A percentile compares a stretch with the other conserved stretches of the same genome.
phyloP scores from a whole-genome alignment of 2,888 invertebrate genomes.

The Athetis lepigone region DNA sequence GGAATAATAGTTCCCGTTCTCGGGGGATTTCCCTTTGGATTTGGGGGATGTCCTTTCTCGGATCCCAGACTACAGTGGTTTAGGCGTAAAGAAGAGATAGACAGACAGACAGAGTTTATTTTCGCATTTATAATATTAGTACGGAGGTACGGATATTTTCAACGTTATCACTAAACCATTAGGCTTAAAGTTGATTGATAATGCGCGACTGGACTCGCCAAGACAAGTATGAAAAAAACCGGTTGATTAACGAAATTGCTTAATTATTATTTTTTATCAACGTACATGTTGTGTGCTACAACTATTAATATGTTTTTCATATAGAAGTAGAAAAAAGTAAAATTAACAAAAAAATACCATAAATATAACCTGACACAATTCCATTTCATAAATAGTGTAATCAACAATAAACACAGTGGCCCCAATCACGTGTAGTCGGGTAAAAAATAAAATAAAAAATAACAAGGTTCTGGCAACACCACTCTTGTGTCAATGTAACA shows the following conservation, averaged over 20 bases:
- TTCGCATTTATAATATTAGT: too few species aligned
- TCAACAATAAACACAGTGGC: slow-evolving; percentile 29
- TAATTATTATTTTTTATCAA: not conserved
- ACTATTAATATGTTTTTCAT: not conserved
- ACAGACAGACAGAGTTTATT: too few species aligned
- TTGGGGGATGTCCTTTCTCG: too few species aligned
- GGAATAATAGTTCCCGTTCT: too few species aligned
- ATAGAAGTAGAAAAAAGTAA: too few species aligned
- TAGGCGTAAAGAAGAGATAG: too few species aligned
- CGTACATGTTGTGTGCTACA: not conserved
- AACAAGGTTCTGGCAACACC: slow-evolving; percentile 64
- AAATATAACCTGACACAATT: not conserved
- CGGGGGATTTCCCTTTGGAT: too few species aligned
- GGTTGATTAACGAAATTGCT: not conserved
- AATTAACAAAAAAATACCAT: not conserved
- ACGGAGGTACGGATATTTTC: too few species aligned
- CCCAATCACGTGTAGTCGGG: slow-evolving; percentile 34
- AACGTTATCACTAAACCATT: too few species aligned
- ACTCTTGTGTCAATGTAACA: slow-evolving; percentile 66
- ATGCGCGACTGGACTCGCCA: too few species aligned
- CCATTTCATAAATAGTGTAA: not conserved
- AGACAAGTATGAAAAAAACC: slow-evolving; percentile 27
- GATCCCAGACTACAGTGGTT: too few species aligned
- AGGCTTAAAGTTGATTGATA: too few species aligned
- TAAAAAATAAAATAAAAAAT: slow-evolving; percentile 65